Percentiles rank a stretch among this genome's conserved stretches.
Conservation (phyloP, 2,888 invertebrate species). For the Acleris holmiana region DNA sequence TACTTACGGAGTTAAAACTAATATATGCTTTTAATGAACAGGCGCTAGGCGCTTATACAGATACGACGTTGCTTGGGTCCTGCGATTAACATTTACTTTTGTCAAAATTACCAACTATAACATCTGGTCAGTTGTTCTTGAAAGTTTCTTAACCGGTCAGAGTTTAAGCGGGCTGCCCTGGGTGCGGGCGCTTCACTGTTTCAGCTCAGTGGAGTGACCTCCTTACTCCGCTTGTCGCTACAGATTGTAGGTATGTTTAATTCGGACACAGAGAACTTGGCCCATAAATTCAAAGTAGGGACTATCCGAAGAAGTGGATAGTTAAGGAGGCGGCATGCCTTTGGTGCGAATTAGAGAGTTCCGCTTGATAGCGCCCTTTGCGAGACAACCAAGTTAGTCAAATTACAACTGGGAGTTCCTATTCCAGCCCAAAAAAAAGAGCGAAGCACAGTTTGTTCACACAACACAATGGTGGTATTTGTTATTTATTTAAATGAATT, state of each 20-base stretch:
- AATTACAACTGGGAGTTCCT: no score
- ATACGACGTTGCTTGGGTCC: not conserved
- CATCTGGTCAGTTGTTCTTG: conserved; percentile 54
- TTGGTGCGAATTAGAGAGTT: conserved; percentile 20
- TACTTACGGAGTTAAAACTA: not conserved
- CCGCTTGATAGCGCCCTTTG: conserved; percentile 19
- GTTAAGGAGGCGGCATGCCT: conserved; percentile 13
- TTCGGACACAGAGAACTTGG: conserved; percentile 13
- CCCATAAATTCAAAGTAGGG: conserved; percentile 20
- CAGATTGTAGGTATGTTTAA: conserved; percentile 21
- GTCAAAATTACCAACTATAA: conserved; percentile 36
- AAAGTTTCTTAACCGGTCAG: conserved; percentile 44
- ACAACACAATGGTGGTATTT: no score
- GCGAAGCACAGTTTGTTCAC: no score
- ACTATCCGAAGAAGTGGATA: conserved; percentile 20
- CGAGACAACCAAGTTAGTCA: no score
- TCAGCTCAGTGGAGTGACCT: conserved; percentile 20
- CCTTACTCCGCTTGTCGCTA: conserved; percentile 8
- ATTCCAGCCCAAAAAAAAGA: no score
- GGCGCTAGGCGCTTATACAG: not conserved
- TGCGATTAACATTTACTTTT: conserved; percentile 27
- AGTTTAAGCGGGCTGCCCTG: conserved; percentile 36
- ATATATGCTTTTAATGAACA: not conserved
- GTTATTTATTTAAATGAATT: no score
- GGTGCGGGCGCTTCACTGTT: conserved; percentile 33